Evolutionary conservation across 2,797 vertebrate genomes (phyloP), one percentile per base, ranked within the genome.

Genomic region (Cephalopachus bancanus): DNA sequence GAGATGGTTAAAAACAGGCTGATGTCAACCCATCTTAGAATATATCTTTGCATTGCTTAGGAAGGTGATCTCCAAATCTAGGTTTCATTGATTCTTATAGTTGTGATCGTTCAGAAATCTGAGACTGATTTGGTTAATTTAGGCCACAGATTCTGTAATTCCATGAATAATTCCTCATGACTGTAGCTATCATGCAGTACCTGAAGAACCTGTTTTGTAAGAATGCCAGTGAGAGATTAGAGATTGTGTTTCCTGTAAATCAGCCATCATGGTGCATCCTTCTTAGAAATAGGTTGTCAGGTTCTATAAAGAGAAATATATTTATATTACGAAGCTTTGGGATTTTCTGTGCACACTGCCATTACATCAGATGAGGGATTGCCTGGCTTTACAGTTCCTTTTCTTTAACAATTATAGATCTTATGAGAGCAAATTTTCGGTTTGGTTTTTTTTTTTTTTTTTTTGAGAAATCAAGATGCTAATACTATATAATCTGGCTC

Each of bases 311-410:
- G 16, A 24, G 10, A 17, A 76, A 57, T 19, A 37, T 10, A 33
- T 81, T 28, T 65, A 20, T 1, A n/a, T 67, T 60, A 85, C 0
- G 7, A 59, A 57, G 5, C 10, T 22, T 26, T 51, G 19, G 17
- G 1, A 7, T 49, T 19, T 7, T 33, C 1, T 51, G 8, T 67
- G 0, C 9, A 30, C 2, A 5, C 11, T 16, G 3, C n/a, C 6
- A 60, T 17, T 10, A 51, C 72, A n/a, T 49, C n/a, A 33, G 60
- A 8, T 30, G 24, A 76, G 11, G 75, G 5, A 10, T 5, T 85
- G 0, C n/a, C 7, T 55, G 4, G 0, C 16, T 75, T 19, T 76
- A 62, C 30, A 71, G 1, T 22, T 24, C 33, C 11, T 26, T 59
- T 65, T 7, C 24, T 91, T 74, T 30, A 53, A 2, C 30, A 26